Base-by-base conservation (phyloP, 2,888 invertebrate species). In the Lydus trimaculatus region DNA sequence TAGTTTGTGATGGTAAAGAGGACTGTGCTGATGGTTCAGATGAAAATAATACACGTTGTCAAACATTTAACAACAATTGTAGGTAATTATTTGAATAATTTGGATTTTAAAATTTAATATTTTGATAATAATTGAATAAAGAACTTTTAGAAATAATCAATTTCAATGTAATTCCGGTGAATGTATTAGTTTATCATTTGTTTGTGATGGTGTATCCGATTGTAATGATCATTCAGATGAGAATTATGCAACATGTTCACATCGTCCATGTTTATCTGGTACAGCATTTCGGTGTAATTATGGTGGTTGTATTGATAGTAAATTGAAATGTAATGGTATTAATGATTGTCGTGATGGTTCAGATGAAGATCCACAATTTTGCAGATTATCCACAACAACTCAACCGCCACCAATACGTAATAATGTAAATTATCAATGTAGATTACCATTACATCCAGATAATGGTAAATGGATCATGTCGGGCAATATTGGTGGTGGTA, bases 391-490 rank as follows among this genome's bases (percentile, higher is more conserved):
- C 13, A 43, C 43, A n/a, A 17, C 43, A 43, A 43, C n/a, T 0
- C 43, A 17, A 17, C 4, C 17, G 8, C 43, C 15, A 15, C 1
- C 17, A 17, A n/a, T 6, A 4, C 1, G 0, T 8, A 43, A 43
- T 17, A 43, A 43, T 43, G 43, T 4, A 4, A 31, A 13, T 13
- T 31, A 33, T 15, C 7, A 15, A 15, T 59, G 59, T 3, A 17
- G 31, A 17, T 59, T 59, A 59, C 59, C 59, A 11, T 31, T 11
- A 17, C 31, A 31, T 59, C 59, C 59, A 3, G 33, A 59, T 31
- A 28, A 59, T 59, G 59, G 59, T 28, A 59, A 28, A 59, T 59
- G 59, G 59, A 59, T 28, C 20, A 15, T 59, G 2, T 59, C n/a
- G 5, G 31, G 59, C 17, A 6, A 31, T 31, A 2, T 3, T 4